phyloP scores from a whole-genome alignment of 2,888 invertebrate species.

The Chymomyza fuscimana region DNA sequence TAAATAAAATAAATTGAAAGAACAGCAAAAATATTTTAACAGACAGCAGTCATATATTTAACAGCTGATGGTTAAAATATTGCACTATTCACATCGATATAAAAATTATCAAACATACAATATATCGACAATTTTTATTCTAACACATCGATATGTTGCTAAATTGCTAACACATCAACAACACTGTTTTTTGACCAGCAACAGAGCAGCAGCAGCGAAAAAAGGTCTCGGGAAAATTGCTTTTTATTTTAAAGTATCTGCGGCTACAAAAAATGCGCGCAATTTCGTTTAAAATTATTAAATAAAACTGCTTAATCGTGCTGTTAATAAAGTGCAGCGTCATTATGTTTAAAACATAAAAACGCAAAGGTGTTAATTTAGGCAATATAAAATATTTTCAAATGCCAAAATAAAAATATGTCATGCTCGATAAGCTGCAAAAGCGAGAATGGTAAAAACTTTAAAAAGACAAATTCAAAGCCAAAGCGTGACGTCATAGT shows the following conservation, averaged over 20 bases:
- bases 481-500: slow-evolving; percentile 63
- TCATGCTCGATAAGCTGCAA: background rate
- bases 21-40: no score
- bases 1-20: no score
- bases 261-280: background rate
- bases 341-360: background rate
- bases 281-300: background rate
- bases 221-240: background rate
- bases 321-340: background rate
- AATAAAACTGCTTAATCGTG: background rate
- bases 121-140: no score
- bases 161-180: background rate
- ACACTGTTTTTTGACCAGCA: background rate
- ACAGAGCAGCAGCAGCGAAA: background rate
- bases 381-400: background rate
- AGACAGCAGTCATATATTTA: no score
- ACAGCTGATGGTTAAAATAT: no score
- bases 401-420: background rate
- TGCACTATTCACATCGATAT: background rate
- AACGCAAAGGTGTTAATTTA: background rate
- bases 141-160: background rate
- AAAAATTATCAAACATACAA: no score
- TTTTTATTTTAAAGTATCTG: background rate
- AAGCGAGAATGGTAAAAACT: background rate
- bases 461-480: background rate